These are phyloP conservation scores for Turritopsis dohrnii DNA, from an alignment of 30 jellyfish, hydroid and myxozoan species.

Conservation along the genomic window DNA sequence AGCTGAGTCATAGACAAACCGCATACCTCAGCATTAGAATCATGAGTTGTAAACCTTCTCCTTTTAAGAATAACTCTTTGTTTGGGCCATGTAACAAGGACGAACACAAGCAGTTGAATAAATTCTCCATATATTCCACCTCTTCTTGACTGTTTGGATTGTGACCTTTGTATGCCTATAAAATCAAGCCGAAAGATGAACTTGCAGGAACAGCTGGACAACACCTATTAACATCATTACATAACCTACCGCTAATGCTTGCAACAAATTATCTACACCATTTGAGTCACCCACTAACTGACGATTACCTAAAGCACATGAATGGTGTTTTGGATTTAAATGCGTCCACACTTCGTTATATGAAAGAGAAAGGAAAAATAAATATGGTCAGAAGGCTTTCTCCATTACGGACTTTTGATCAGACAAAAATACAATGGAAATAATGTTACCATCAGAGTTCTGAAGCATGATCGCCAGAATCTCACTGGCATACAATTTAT, in stretches of 20 bases:
- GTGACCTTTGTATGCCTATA: constrained; percentile 72
- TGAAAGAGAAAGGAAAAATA: too few relatives aligned
- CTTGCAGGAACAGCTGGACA: neutral
- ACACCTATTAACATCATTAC: neutral
- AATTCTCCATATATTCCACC: constrained; percentile 90
- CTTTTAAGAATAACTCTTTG: constrained; percentile 87
- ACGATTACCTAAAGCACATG: constrained; percentile 65
- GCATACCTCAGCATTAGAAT: constrained; percentile 84
- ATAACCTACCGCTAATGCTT: constrained; percentile 81
- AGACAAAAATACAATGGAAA: too few relatives aligned
- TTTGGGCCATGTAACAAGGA: constrained; percentile 64
- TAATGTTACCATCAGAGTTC: constrained; percentile 51
- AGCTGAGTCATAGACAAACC: neutral
- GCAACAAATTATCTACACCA: constrained; percentile 78
- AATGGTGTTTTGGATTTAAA: too few relatives aligned
- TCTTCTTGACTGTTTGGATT: constrained; percentile 81
- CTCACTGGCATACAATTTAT: constrained; percentile 89
- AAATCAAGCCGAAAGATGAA: neutral
- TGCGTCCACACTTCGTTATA: too few relatives aligned
- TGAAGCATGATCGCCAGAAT: constrained; percentile 89
- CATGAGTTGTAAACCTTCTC: constrained; percentile 96
- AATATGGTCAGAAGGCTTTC: too few relatives aligned
- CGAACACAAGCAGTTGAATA: constrained; percentile 92
- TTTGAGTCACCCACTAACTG: constrained; percentile 71
- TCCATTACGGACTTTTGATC: too few relatives aligned